Conservation (phyloP, 1,140 invertebrate species). For the Anastrepha obliqua region DNA sequence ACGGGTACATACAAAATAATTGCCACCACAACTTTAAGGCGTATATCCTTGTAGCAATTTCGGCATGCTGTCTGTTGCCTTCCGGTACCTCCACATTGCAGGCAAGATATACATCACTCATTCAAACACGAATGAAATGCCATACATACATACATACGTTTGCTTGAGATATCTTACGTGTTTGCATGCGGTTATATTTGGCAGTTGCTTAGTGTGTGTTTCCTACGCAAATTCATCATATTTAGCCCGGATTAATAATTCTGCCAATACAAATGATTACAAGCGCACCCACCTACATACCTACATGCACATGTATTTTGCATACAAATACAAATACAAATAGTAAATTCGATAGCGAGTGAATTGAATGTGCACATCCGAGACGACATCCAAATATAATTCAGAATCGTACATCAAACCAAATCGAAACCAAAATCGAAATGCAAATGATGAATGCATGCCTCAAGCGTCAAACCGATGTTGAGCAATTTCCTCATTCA, state of each 20-base stretch:
- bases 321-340: not conserved
- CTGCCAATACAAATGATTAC: conserved; percentile 35
- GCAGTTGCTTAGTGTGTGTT: conserved; percentile 29
- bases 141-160: not conserved
- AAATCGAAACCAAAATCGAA: conserved; percentile 35
- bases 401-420: conserved; percentile 40
- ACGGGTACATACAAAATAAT: not conserved
- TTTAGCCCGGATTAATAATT: conserved; percentile 50
- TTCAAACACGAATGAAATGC: not conserved
- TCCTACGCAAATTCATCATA: conserved; percentile 50
- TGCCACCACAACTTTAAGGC: not conserved
- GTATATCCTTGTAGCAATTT: conserved; percentile 11
- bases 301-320: not conserved
- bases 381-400: conserved; percentile 24
- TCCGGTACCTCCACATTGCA: not conserved
- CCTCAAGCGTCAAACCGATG: not conserved
- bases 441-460: conserved; percentile 24
- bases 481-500: conserved; percentile 37
- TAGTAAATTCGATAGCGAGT: not conserved
- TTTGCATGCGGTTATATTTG: conserved; percentile 20
- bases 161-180: not conserved
- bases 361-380: conserved; percentile 18
- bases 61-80: not conserved
- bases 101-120: not conserved
- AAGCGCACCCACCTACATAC: not conserved